Conservation (phyloP, 2,888 invertebrate genomes). For the Dorcus hopei region DNA sequence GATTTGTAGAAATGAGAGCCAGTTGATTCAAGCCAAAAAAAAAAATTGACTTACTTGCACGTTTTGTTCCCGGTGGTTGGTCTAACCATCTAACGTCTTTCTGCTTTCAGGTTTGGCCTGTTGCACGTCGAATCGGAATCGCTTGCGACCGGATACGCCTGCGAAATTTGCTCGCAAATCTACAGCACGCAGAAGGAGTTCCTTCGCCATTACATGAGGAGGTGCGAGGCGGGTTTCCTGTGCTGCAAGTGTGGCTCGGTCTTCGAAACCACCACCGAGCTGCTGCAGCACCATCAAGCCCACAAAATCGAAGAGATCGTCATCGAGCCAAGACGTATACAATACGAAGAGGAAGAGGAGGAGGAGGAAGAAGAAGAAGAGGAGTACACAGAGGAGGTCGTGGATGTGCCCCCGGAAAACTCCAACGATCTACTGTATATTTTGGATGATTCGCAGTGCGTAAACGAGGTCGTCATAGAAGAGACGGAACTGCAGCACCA, state of each 20-base stretch:
- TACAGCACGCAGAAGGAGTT: slow-evolving; percentile 41
- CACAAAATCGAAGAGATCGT: slow-evolving; percentile 32
- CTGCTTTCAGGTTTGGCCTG: slow-evolving; percentile 32
- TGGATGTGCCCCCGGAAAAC: slow-evolving; percentile 28
- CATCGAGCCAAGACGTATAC: slow-evolving; percentile 13
- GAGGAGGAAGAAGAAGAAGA: slow-evolving; percentile 12
- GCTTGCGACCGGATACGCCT: slow-evolving; percentile 34
- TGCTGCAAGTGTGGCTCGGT: slow-evolving; percentile 42
- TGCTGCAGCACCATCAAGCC: slow-evolving; percentile 42
- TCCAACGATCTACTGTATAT: slow-evolving; percentile 42
- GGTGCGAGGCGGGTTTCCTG: slow-evolving; percentile 34
- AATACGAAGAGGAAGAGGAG: slow-evolving; percentile 22
- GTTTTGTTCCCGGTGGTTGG: too few relatives aligned
- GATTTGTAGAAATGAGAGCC: too few relatives aligned
- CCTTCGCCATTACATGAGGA: slow-evolving; percentile 40
- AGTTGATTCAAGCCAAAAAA: too few relatives aligned
- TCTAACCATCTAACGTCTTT: slow-evolving; percentile 3
- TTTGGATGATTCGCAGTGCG: slow-evolving; percentile 38
- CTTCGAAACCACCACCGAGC: slow-evolving; percentile 37
- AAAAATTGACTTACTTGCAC: too few relatives aligned
- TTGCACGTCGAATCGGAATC: slow-evolving; percentile 16
- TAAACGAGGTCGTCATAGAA: slow-evolving; percentile 44
- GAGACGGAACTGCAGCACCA: slow-evolving; percentile 27
- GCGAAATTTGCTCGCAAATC: slow-evolving; percentile 41
- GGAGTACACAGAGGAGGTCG: slow-evolving; percentile 29